phyloP scores from a whole-genome alignment of 2,113 vertebrate species.

The Nothocercus nigrocapillus region DNA sequence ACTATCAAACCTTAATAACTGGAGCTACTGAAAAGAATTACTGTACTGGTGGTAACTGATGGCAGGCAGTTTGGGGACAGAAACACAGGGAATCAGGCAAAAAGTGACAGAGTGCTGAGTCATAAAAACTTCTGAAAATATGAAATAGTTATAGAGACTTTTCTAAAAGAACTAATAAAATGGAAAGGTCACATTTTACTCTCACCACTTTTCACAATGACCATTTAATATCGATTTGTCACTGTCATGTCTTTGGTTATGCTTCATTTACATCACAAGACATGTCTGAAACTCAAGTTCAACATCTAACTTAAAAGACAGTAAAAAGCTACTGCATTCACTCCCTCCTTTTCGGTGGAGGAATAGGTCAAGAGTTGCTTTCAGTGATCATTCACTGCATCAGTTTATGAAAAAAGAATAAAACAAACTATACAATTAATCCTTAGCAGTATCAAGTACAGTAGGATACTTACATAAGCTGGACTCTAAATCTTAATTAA shows the following conservation, averaged over 20 bases:
- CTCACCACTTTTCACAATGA: slow-evolving; percentile 14
- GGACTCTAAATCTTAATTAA: not conserved
- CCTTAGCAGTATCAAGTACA: not conserved
- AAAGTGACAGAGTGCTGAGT: not conserved
- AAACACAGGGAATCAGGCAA: not conserved
- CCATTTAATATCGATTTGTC: slow-evolving; percentile 4
- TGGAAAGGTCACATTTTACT: slow-evolving; percentile 25
- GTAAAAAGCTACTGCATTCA: not conserved
- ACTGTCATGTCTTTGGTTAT: not conserved
- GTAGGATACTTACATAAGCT: not conserved
- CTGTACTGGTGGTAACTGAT: not conserved
- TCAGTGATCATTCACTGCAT: not conserved
- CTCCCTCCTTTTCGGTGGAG: not conserved
- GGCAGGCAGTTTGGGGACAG: not conserved
- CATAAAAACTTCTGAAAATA: not conserved
- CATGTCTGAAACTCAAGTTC: slow-evolving; percentile 19
- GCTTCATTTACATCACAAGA: slow-evolving; percentile 44
- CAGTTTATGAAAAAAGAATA: not conserved
- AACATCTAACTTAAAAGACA: slow-evolving; percentile 32
- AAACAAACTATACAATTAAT: not conserved
- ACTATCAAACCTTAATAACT: not conserved
- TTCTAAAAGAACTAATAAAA: slow-evolving; percentile 24
- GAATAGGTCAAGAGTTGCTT: not conserved
- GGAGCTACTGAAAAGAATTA: not conserved
- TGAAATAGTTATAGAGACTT: not conserved